phyloP scores from a whole-genome alignment of 1,140 invertebrate species.

The Rhagoletis pomonella region DNA sequence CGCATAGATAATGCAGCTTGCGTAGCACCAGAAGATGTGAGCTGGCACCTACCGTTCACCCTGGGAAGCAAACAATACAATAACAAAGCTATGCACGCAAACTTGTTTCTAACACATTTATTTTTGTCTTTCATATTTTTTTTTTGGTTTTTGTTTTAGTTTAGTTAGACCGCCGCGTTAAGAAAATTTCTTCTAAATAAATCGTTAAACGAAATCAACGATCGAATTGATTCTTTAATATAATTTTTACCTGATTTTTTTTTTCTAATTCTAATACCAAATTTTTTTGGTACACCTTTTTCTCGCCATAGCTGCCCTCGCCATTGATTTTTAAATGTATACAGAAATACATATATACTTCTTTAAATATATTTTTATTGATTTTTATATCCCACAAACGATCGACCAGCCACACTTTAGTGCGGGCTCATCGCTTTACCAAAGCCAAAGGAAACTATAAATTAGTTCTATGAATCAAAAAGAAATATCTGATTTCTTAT shows the following conservation, averaged over 20 bases:
- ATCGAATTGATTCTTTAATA: conserved; percentile 31
- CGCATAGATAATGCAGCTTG: conserved; percentile 44
- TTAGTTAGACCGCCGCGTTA: conserved; percentile 27
- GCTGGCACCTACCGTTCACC: conserved; percentile 50
- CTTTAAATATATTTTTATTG: conserved; percentile 58
- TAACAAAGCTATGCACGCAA: neutral
- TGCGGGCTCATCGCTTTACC: conserved; percentile 32
- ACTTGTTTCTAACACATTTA: conserved; percentile 16
- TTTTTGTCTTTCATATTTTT: neutral
- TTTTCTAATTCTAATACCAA: conserved; percentile 33
- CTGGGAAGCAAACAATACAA: neutral
- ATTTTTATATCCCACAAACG: conserved; percentile 52
- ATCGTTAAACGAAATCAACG: conserved; percentile 38
- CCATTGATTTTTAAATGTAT: neutral
- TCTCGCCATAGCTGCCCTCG: neutral
- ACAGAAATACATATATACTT: neutral
- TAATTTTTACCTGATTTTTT: neutral
- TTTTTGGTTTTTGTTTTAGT: neutral
- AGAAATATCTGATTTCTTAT: conserved; percentile 55
- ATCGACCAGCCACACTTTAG: neutral
- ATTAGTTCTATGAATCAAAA: conserved; percentile 73
- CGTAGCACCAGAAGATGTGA: conserved; percentile 55
- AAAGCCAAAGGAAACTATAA: conserved; percentile 69
- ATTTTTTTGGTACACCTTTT: conserved; percentile 12
- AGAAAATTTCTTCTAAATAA: conserved; percentile 32